These are phyloP conservation scores for Oryzias curvinotus DNA, from an alignment of 2,113 vertebrate species.

Conservation along the genomic window DNA sequence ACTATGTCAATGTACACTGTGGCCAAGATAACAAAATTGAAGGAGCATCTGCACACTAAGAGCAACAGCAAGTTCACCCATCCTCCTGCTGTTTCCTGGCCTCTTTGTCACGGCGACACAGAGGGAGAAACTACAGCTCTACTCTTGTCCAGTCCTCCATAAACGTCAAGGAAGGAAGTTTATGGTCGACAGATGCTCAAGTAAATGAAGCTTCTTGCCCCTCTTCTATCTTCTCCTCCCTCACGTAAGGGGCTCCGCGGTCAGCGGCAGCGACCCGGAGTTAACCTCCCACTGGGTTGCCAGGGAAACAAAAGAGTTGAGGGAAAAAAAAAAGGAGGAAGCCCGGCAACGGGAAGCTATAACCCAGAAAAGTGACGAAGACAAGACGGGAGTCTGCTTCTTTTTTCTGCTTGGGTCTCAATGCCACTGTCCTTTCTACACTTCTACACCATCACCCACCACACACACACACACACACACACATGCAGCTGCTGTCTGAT, in stretches of 20 bases:
- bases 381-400: slow-evolving; percentile 29
- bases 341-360: slow-evolving; percentile 61
- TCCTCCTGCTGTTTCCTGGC: slow-evolving; percentile 61
- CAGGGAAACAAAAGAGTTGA: slow-evolving; percentile 64
- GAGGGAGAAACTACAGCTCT: slow-evolving; percentile 42
- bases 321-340: slow-evolving; percentile 70
- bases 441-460: slow-evolving; percentile 11
- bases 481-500: slow-evolving; percentile 10
- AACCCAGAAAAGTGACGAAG: slow-evolving; percentile 41
- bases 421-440: slow-evolving; percentile 18
- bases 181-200: slow-evolving; percentile 79
- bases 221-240: slow-evolving; percentile 30
- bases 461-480: slow-evolving; percentile 20
- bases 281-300: slow-evolving; percentile 72
- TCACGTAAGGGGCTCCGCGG: slow-evolving; percentile 56
- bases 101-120: slow-evolving; percentile 56
- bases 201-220: slow-evolving; percentile 50
- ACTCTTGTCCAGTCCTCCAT: slow-evolving; percentile 72
- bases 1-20: slow-evolving; percentile 20
- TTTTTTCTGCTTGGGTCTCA: slow-evolving; percentile 29
- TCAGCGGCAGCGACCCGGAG: slow-evolving; percentile 62
- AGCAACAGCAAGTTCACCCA: slow-evolving; percentile 44
- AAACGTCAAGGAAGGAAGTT: slow-evolving; percentile 74
- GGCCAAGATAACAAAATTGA: slow-evolving; percentile 36
- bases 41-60: slow-evolving; percentile 56